Base-by-base conservation (phyloP, 2,888 invertebrate genomes). In the Drosophila formosana region DNA sequence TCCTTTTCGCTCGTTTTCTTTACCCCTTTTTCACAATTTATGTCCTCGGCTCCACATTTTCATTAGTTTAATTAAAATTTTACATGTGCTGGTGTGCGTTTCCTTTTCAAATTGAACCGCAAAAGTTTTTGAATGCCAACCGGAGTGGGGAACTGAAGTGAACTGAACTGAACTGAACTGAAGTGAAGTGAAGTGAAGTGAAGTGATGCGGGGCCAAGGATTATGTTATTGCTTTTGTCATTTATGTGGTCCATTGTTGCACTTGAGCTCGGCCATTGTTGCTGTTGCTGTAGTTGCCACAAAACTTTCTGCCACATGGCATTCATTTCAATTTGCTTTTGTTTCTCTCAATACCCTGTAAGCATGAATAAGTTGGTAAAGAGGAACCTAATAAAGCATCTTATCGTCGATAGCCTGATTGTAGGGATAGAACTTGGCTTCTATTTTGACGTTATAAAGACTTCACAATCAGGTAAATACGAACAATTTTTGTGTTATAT, bases 21-120 rank as follows among this genome's bases (percentile, higher is more conserved):
- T 37, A n/a, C 13, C 52, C 23, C 9, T n/a, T 26, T 51, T 50
- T 57, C 30, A 41, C 62, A 74, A 65, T 26, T 72, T 72, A 66
- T 75, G 46, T 77, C 49, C 82, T 73, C 64, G 47, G 47, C 56
- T 63, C 46, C 65, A 81, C 74, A 76, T 78, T 86, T 88, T 88
- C 89, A 90, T 89, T 89, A 85, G 90, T 82, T 83, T 89, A 90
- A 90, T 89, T 88, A 89, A 89, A 82, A 83, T 75, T 80, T 55
- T 73, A 75, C 78, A 66, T 58, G 52, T 37, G 8, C 47, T 8
- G 53, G 3, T 49, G 30, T 46, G 34, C 53, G 45, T 30, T 82
- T 85, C 83, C 86, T 75, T 88, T 85, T 80, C 80, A 80, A 80
- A 80, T 82, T 80, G 84, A 72, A 82, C 83, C 83, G 47, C 83